Conservation (phyloP, 2,888 invertebrate species). For the Ophion obscuratus region DNA sequence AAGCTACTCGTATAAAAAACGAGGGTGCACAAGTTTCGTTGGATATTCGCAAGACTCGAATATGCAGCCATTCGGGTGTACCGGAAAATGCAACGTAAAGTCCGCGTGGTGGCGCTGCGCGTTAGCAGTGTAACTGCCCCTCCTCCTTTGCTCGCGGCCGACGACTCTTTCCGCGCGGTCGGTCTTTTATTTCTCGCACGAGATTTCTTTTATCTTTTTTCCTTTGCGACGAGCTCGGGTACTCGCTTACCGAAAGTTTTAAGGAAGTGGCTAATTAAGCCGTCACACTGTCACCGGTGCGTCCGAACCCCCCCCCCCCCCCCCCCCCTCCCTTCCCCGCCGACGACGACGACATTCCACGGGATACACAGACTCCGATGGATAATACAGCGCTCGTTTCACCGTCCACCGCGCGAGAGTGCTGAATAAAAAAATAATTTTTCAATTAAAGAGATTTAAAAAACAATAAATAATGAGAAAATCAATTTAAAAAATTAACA, state of each 20-base stretch:
- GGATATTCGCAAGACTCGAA: conserved; percentile 1
- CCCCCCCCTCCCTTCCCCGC: not conserved
- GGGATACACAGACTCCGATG: conserved; percentile 62
- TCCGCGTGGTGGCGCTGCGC: no score
- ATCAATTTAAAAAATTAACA: no score
- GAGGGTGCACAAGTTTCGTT: not conserved
- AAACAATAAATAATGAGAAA: no score
- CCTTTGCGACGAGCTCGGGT: conserved; percentile 51
- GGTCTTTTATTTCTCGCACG: conserved; percentile 11
- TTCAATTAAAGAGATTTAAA: not conserved
- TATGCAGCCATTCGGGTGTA: not conserved
- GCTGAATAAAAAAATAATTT: conserved; percentile 19
- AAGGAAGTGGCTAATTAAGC: conserved; percentile 69
- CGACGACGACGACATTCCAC: conserved; percentile 42
- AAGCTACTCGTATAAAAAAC: not conserved
- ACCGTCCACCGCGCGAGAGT: conserved; percentile 4
- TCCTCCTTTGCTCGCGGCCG: conserved; percentile 9
- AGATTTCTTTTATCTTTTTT: conserved; percentile 26
- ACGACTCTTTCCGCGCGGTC: not conserved
- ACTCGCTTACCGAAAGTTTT: conserved; percentile 65
- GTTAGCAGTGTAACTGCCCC: not conserved
- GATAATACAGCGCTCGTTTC: conserved; percentile 55
- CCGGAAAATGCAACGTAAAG: not conserved
- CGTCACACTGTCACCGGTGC: conserved; percentile 50
- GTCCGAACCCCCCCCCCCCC: conserved; percentile 23